Percentiles rank a stretch among this genome's conserved stretches.
Evolutionary conservation across 2,888 invertebrate species (phyloP).

Genomic region (Spatulosminthurus flaviceps): DNA sequence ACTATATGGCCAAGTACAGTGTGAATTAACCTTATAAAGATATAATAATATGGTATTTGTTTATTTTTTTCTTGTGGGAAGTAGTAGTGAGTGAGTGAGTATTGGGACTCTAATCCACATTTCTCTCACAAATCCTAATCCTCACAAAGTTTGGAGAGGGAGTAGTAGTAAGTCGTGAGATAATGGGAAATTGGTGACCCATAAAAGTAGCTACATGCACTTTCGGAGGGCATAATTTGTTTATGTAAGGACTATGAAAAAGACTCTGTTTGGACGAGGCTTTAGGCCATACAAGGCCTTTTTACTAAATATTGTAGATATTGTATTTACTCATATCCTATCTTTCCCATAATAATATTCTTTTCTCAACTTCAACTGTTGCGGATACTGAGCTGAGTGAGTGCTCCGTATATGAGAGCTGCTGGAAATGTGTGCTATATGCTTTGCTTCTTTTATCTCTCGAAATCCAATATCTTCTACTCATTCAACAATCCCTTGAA

Average conservation of each 20-base stretch:
- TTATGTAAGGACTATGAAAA: not conserved
- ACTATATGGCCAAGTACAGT: no score
- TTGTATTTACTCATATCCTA: no score
- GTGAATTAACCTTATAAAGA: no score
- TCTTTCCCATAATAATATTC: not conserved
- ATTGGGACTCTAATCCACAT: no score
- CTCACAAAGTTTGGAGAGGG: not conserved
- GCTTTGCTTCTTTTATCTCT: not conserved
- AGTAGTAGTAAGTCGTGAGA: no score
- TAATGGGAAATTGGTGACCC: not conserved
- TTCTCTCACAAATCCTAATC: no score
- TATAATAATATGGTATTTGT: no score
- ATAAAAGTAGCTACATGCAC: not conserved
- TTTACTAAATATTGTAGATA: not conserved
- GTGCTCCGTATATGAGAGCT: no score
- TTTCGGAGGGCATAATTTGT: not conserved
- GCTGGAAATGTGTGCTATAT: not conserved
- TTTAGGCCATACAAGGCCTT: not conserved
- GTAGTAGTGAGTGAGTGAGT: no score
- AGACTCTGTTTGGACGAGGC: not conserved
- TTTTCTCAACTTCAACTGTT: no score
- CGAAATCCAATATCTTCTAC: conserved; percentile 9
- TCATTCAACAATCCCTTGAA: not conserved
- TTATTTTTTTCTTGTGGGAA: no score
- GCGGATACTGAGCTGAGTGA: no score